Conservation (phyloP, 2,888 invertebrate genomes). For the Syritta pipiens region DNA sequence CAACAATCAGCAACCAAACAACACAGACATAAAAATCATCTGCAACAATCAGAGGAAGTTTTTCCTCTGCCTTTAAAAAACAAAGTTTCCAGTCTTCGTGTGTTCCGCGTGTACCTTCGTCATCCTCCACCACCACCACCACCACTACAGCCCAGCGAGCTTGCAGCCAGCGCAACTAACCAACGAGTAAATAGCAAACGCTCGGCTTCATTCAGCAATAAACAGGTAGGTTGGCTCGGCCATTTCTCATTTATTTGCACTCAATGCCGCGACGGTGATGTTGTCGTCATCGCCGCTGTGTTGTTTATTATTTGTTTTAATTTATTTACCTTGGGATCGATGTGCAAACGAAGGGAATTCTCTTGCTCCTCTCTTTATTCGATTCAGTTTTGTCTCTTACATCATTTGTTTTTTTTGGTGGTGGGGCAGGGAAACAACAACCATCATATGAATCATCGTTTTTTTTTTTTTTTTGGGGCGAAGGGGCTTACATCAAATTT, state of each 20-base stretch:
- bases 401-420: neutral
- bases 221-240: conserved; percentile 61
- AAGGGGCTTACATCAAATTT: too few relatives aligned
- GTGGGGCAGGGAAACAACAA: too few relatives aligned
- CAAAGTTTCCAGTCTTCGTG: conserved; percentile 1
- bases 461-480: too few relatives aligned
- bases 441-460: too few relatives aligned
- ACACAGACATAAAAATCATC: conserved; percentile 1
- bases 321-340: conserved; percentile 63
- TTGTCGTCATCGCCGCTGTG: conserved; percentile 11
- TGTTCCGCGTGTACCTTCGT: neutral
- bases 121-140: neutral
- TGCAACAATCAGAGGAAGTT: conserved; percentile 11
- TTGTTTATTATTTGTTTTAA: conserved; percentile 35
- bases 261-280: conserved; percentile 18
- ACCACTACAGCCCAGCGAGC: conserved; percentile 1
- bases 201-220: conserved; percentile 65
- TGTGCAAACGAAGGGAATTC: conserved; percentile 62
- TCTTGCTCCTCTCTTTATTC: conserved; percentile 3
- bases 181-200: conserved; percentile 57
- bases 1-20: conserved; percentile 34
- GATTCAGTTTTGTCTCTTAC: neutral
- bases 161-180: conserved; percentile 1
- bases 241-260: conserved; percentile 56
- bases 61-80: neutral